Evolutionary conservation across 2,888 invertebrate genomes (phyloP), one percentile per base, ranked within the genome.

Genomic region (Diaprepes abbreviatus): DNA sequence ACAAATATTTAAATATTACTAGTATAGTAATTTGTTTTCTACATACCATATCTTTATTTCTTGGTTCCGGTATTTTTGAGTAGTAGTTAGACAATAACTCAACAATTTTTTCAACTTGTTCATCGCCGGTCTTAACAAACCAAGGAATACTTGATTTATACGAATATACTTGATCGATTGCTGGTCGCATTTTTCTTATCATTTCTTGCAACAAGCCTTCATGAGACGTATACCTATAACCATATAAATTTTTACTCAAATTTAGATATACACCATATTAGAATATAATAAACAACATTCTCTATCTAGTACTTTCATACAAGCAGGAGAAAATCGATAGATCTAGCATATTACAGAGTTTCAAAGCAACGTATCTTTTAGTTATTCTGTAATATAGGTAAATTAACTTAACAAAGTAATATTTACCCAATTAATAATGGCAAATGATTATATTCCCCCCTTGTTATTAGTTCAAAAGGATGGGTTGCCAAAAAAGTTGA

Each of bases 381-480:
- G n/a, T n/a, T n/a, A n/a, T n/a, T n/a, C n/a, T n/a, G n/a, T n/a
- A n/a, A n/a, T n/a, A n/a, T n/a, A n/a, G n/a, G n/a, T n/a, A n/a
- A n/a, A n/a, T n/a, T n/a, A n/a, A n/a, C n/a, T n/a, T n/a, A n/a
- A n/a, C n/a, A 3, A 35, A 35, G n/a, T 12, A n/a, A 3, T 19
- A 43, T 19, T 45, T 45, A 45, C 45, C 45, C 68, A 10, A 72
- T 58, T 4, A 78, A 67, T 19, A 75, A 68, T 3, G 78, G 77
- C 3, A 78, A 76, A 24, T 74, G 52, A 17, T 74, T 74, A 77
- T n/a, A n/a, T n/a, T n/a, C n/a, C n/a, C n/a, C n/a, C n/a, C n/a
- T n/a, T n/a, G n/a, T n/a, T n/a, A n/a, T 66, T 5, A 75, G 52
- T 5, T 75, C 70, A 6, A 71, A 5, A 0, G 77, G 78, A 10